Conservation (phyloP, 2,888 invertebrate species). For the Coenonympha glycerion region DNA sequence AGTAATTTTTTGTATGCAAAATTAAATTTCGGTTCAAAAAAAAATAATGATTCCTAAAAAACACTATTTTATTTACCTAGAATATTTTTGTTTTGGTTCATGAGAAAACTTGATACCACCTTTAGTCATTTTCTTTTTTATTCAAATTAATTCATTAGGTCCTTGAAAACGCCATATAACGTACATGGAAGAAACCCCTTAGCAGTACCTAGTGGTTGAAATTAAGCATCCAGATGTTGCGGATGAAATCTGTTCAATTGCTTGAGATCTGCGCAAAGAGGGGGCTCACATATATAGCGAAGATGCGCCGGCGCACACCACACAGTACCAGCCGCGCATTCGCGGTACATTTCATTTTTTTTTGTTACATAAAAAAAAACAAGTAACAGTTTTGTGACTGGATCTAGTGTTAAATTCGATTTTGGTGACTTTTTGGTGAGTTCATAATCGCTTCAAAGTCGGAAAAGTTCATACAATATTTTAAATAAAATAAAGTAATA, state of each 20-base stretch:
- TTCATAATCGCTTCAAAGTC: constrained; percentile 5
- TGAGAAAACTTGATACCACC: too few species aligned
- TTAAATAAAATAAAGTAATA: constrained; percentile 12
- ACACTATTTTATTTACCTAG: too few species aligned
- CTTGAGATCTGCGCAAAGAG: constrained; percentile 33
- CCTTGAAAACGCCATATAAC: too few species aligned
- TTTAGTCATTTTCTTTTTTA: too few species aligned
- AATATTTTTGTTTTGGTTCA: too few species aligned
- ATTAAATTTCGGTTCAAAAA: too few species aligned
- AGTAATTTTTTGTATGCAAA: too few species aligned
- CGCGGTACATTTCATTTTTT: constrained; percentile 23
- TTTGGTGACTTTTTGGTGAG: constrained; percentile 18
- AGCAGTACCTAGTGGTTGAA: too few species aligned
- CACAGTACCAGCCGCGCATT: constrained; percentile 42
- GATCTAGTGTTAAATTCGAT: constrained; percentile 17
- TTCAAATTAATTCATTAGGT: too few species aligned
- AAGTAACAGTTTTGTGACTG: constrained; percentile 14
- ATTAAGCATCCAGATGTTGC: not conserved
- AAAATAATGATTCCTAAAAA: too few species aligned
- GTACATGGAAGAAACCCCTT: too few species aligned
- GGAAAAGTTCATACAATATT: not conserved
- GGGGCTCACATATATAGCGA: constrained; percentile 55
- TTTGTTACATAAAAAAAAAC: constrained; percentile 1
- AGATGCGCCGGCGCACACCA: constrained; percentile 40
- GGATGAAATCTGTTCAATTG: not conserved